Conservation (phyloP, 2,888 invertebrate genomes). For the Ceramica pisi region DNA sequence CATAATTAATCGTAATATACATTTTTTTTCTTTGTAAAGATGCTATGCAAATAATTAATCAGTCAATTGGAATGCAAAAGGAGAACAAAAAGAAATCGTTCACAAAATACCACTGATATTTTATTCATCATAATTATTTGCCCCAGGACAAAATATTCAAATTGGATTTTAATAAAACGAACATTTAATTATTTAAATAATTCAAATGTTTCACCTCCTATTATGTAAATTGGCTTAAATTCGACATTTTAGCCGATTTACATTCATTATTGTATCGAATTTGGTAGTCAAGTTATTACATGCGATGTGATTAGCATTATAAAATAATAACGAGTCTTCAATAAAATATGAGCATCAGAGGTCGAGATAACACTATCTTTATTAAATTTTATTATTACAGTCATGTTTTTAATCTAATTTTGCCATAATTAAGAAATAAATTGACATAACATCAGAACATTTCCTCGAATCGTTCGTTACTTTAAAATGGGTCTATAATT, state of each 20-base stretch:
- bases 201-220: conserved; percentile 74
- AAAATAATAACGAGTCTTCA: conserved; percentile 59
- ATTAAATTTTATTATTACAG: conserved; percentile 29
- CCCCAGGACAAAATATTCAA: conserved; percentile 67
- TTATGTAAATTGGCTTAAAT: conserved; percentile 77
- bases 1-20: background rate
- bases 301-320: conserved; percentile 74
- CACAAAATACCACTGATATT: conserved; percentile 40
- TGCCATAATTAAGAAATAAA: conserved; percentile 27
- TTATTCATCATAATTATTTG: conserved; percentile 52
- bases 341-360: conserved; percentile 57
- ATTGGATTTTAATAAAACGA: conserved; percentile 71
- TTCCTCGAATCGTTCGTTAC: conserved; percentile 7
- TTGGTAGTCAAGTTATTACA: conserved; percentile 73
- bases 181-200: conserved; percentile 72
- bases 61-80: conserved; percentile 27
- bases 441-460: conserved; percentile 30
- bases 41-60: background rate
- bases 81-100: conserved; percentile 20
- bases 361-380: conserved; percentile 50
- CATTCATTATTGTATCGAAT: conserved; percentile 78
- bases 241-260: conserved; percentile 76
- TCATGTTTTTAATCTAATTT: conserved; percentile 34
- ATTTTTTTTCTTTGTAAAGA: background rate
- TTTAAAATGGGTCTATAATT: conserved; percentile 54